Base-by-base conservation (phyloP, 2,888 invertebrate species). In the Cyclophora albipunctata region DNA sequence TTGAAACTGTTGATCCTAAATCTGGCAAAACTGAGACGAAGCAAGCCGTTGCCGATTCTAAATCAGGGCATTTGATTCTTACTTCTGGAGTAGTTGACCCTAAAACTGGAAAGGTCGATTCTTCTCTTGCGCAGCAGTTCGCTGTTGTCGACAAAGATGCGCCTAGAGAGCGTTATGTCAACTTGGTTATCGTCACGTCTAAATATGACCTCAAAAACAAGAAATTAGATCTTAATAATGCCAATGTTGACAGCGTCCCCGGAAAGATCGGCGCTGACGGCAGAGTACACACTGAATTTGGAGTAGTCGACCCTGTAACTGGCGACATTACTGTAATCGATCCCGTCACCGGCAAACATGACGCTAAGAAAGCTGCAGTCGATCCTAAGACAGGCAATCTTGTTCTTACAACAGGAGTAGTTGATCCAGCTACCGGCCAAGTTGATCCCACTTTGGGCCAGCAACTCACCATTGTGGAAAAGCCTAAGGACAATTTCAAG, bases 311-410 rank as follows among this genome's bases (percentile, higher is more conserved):
- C 65, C 89, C 90, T 0, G 79, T 75, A 3, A 89, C 88, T 53
- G 91, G 90, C 40, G 88, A 90, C 6, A 81, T 91, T 40, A 80
- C 90, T 47, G 77, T 90, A 0, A 80, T 87, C 7, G 91, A 92
- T 56, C 89, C 90, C 35, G 74, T 84, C 42, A 91, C 91, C 0
- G 92, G 92, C 34, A 90, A 91, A 66, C 90, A 85, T 46, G 91
- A 91, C 55, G 68, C 89, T 3, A 89, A 90, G 63, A 90, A 90
- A 69, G 92, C 93, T n/a, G 79, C 89, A 55, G 83, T 90, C 49
- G 92, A 92, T 72, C 87, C 91, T 0, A 90, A 90, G 67, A 91
- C 91, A 0, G 91, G 91, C 45, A 89, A 90, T 65, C 62, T 91
- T 40, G 81, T 90, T 49, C 69, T 88, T 7, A 80, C 81, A 7